phyloP scores from a whole-genome alignment of 2,888 invertebrate species.

The Ichneumon xanthorius region DNA sequence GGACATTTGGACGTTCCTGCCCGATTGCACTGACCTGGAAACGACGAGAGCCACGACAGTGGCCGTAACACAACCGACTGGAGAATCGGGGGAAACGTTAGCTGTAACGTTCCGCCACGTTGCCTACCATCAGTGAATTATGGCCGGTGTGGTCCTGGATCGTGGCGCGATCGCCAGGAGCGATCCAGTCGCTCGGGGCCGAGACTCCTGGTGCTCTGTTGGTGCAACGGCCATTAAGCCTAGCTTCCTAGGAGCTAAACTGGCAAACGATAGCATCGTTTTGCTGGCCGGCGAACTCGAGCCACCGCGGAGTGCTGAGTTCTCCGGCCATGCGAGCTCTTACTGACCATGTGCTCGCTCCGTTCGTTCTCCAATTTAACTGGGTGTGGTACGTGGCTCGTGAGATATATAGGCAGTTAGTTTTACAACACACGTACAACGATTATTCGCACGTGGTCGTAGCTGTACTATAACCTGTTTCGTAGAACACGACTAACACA shows the following conservation, averaged over 20 bases:
- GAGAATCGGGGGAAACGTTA: slow-evolving; percentile 31
- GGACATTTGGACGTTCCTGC: slow-evolving; percentile 10
- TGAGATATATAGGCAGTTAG: slow-evolving; percentile 45
- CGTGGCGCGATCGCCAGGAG: slow-evolving; percentile 61
- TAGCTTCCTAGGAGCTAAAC: slow-evolving; percentile 71
- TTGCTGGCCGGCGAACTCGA: slow-evolving; percentile 47
- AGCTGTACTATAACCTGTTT: slow-evolving; percentile 60
- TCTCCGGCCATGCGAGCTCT: slow-evolving; percentile 31
- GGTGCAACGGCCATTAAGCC: slow-evolving; percentile 63
- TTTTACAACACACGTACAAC: slow-evolving; percentile 30
- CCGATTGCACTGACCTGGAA: slow-evolving; percentile 51
- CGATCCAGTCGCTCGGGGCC: slow-evolving; percentile 48
- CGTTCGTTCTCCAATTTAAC: slow-evolving; percentile 47
- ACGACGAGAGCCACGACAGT: slow-evolving; percentile 34
- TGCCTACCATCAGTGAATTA: slow-evolving; percentile 60
- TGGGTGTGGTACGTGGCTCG: slow-evolving; percentile 59
- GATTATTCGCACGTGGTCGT: slow-evolving; percentile 44
- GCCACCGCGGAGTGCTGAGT: slow-evolving; percentile 17
- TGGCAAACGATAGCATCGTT: slow-evolving; percentile 69
- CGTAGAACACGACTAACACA: neutral
- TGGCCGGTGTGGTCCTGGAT: slow-evolving; percentile 58
- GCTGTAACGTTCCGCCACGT: slow-evolving; percentile 47
- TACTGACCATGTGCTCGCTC: slow-evolving; percentile 37
- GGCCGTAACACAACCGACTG: slow-evolving; percentile 28
- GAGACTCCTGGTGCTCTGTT: slow-evolving; percentile 37